Conservation (phyloP, 1,140 invertebrate species). For the Papilio machaon region DNA sequence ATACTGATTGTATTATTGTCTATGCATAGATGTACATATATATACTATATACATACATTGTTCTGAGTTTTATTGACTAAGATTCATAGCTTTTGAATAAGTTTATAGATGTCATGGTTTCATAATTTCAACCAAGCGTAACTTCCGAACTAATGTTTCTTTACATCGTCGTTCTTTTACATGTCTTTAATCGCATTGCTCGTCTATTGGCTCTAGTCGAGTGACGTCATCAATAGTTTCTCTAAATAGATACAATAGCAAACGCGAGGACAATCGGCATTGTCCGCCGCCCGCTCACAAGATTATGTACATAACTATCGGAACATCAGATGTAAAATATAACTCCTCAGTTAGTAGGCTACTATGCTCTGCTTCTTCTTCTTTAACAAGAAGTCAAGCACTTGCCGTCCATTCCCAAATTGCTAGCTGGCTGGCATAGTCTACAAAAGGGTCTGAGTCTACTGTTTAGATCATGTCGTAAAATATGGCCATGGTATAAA, state of each 20-base stretch:
- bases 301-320: background rate
- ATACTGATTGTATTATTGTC: conserved; percentile 9
- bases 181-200: background rate
- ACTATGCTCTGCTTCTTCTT: too few species aligned
- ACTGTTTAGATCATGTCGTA: too few species aligned
- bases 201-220: background rate
- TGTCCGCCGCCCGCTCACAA: background rate
- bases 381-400: too few species aligned
- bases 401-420: too few species aligned
- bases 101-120: background rate
- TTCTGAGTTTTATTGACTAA: background rate
- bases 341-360: too few species aligned
- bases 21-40: background rate
- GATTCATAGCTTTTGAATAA: background rate
- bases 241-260: conserved; percentile 15
- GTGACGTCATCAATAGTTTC: conserved; percentile 8
- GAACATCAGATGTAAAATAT: background rate
- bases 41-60: background rate
- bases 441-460: too few species aligned
- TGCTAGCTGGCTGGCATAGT: too few species aligned
- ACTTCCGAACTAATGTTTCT: background rate
- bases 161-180: background rate
- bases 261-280: background rate
- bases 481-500: too few species aligned
- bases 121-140: too few species aligned